Base-by-base conservation (phyloP, 2,888 invertebrate species). In the Watsonalla binaria region DNA sequence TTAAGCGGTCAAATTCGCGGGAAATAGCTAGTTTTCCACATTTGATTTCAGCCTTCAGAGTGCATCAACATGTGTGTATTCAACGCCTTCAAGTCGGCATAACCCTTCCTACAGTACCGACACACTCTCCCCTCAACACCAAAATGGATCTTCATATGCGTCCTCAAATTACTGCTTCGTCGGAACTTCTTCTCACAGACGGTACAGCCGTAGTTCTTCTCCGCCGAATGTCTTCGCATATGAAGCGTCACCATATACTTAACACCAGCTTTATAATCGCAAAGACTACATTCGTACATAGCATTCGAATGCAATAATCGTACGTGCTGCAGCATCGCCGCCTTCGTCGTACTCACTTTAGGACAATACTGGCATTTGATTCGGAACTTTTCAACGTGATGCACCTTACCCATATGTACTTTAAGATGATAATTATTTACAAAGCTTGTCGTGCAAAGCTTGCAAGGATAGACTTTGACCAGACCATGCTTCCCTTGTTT, bases 181-280 rank as follows among this genome's bases (percentile, higher is more conserved):
- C 92, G 86, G 48, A 93, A 92, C 62, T 80, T 82, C 47, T 82
- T 87, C 0, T 88, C 86, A 53, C 93, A 93, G n/a, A 92, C 78
- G 45, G 92, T 92, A 56, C 93, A 93, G 0, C 79, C 76, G 54
- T 92, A 92, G 9, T 84, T 80, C 8, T 84, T 89, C 1, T 90
- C 88, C 0, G 87, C 89, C 14, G 80, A 84, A 74, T 92, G 93
- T 45, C 85, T 89, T 15, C 85, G 81, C 51, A 83, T 84, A 56
- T 92, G 92, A 2, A 86, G 55, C 34, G 75, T 85, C 0, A 88
- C 70, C 66, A 80, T 65, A 81, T 82, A 85, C 54, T 82, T 83
- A 0, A 84, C 80, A 0, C 76, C 75, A 0, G 84, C 76, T 9
- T 75, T 81, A 39, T 88, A 87, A 6, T 77, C 81, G 56, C 87